These are phyloP conservation scores for Dasysyrphus tricinctus DNA, from an alignment of 2,888 invertebrate genomes.

Conservation along the genomic window DNA sequence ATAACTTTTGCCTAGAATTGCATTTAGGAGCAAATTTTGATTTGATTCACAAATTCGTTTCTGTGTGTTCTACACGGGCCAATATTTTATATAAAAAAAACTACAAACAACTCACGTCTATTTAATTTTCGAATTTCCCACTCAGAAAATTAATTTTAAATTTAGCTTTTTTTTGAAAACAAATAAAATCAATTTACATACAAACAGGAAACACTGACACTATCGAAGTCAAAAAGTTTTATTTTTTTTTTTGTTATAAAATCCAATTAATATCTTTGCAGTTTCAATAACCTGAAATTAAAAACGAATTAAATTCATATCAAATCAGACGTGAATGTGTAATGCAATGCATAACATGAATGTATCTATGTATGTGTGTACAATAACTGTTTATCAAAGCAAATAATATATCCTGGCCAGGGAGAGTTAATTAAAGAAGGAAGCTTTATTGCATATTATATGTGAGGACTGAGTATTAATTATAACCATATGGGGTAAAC, in stretches of 20 bases:
- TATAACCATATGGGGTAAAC: slow-evolving; percentile 44
- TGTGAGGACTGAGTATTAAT: slow-evolving; percentile 42
- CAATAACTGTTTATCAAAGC: slow-evolving; percentile 18
- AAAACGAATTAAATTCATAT: slow-evolving; percentile 38
- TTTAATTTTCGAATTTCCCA: neutral
- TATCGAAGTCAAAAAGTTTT: neutral
- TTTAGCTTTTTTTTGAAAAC: neutral
- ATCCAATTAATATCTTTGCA: slow-evolving; percentile 26
- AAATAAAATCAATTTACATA: neutral
- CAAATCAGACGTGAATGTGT: slow-evolving; percentile 11
- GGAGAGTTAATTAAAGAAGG: slow-evolving; percentile 53
- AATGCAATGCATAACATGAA: no score
- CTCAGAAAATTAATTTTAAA: slow-evolving; percentile 10
- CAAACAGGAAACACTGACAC: slow-evolving; percentile 9
- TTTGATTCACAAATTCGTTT: no score
- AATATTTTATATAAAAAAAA: neutral
- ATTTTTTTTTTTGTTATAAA: neutral
- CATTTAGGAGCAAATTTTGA: no score
- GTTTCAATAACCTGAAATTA: slow-evolving; percentile 32
- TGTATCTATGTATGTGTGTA: neutral
- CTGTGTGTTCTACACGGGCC: no score
- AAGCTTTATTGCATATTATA: slow-evolving; percentile 40
- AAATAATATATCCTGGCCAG: slow-evolving; percentile 33
- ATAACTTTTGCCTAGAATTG: no score
- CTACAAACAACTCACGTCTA: no score